Evolutionary conservation across 2,888 invertebrate genomes (phyloP).

Genomic region (Bembecia ichneumoniformis): DNA sequence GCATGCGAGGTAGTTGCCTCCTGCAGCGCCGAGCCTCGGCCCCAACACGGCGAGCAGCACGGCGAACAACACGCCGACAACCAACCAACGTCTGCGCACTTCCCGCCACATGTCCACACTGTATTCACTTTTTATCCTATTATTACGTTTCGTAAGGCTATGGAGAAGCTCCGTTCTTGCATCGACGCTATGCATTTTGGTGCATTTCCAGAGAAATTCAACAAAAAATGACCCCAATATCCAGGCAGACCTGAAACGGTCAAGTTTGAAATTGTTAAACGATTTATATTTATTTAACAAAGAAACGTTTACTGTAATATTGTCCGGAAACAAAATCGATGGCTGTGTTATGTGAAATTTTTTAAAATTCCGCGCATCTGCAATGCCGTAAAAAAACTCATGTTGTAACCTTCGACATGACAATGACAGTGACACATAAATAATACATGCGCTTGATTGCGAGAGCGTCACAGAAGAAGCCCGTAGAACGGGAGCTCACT

Average conservation of each 20-base stretch:
- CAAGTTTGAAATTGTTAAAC: too few relatives aligned
- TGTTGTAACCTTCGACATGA: not conserved
- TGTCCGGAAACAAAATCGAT: slow-evolving; percentile 7
- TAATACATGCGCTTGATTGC: too few relatives aligned
- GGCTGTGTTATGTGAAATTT: not conserved
- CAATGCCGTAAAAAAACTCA: slow-evolving; percentile 21
- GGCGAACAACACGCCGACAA: slow-evolving; percentile 37
- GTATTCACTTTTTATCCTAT: slow-evolving; percentile 21
- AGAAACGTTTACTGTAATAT: too few relatives aligned
- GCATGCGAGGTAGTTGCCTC: slow-evolving; percentile 60
- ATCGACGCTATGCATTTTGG: slow-evolving; percentile 7
- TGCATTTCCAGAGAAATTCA: not conserved
- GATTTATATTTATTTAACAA: too few relatives aligned
- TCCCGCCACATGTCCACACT: slow-evolving; percentile 36
- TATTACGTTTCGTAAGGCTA: slow-evolving; percentile 8
- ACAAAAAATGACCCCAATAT: not conserved
- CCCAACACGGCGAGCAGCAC: slow-evolving; percentile 41
- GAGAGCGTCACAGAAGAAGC: too few relatives aligned
- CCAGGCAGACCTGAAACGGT: too few relatives aligned
- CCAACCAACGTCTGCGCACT: slow-evolving; percentile 41
- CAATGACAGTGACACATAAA: too few relatives aligned
- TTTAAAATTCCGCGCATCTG: slow-evolving; percentile 43
- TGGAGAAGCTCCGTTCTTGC: slow-evolving; percentile 15
- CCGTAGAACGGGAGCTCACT: too few relatives aligned
- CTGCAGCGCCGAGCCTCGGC: slow-evolving; percentile 44